Evolutionary conservation across 2,113 vertebrate genomes (phyloP).

Genomic region (Petrocephalus microphthalmus): DNA sequence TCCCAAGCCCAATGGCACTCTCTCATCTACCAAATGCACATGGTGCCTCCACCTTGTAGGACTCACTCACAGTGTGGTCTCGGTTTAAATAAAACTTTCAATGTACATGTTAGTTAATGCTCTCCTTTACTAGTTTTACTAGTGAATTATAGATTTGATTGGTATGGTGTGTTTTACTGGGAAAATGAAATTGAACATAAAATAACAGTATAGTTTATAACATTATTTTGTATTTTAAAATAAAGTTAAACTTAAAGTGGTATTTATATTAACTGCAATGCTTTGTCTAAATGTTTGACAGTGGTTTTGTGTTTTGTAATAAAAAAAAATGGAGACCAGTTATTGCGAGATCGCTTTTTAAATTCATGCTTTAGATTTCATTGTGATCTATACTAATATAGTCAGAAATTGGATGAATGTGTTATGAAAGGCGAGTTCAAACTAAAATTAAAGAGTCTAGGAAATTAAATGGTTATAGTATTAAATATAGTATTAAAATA

Average conservation of each 20-base stretch:
- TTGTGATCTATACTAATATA: neutral
- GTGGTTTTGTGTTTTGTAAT: neutral
- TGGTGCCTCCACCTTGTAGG: neutral
- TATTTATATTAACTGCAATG: neutral
- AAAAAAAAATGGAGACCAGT: neutral
- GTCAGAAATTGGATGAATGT: neutral
- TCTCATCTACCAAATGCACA: slow-evolving; percentile 48
- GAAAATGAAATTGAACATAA: neutral
- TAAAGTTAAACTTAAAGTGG: neutral
- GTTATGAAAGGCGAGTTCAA: neutral
- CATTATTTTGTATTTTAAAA: slow-evolving; percentile 1
- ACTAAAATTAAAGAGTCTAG: neutral
- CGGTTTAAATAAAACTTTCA: neutral
- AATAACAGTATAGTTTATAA: neutral
- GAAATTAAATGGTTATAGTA: neutral
- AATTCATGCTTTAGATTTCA: neutral
- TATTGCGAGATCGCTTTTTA: neutral
- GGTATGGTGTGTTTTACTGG: neutral
- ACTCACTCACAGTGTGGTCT: neutral
- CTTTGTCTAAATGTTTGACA: neutral
- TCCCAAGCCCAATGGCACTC: slow-evolving; percentile 60
- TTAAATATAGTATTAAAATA: too few species aligned
- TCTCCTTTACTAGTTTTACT: neutral
- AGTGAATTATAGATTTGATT: neutral
- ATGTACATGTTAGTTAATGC: neutral